Conservation (phyloP, 2,113 vertebrate species). For the Lophura nycthemera region DNA sequence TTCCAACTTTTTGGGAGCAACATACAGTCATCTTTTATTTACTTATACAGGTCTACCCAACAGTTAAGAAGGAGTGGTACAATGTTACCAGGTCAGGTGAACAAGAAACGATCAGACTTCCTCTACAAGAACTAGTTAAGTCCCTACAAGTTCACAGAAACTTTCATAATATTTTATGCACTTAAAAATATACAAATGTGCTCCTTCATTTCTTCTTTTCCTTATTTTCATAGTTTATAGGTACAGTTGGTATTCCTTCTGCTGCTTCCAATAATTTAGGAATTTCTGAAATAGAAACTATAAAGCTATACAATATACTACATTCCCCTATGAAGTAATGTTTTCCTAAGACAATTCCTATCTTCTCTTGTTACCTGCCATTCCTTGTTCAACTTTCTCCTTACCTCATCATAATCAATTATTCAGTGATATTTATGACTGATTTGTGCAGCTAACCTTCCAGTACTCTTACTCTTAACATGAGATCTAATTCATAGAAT, state of each 20-base stretch:
- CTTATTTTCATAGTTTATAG: neutral
- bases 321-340: neutral
- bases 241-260: neutral
- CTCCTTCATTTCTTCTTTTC: neutral
- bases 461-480: neutral
- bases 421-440: neutral
- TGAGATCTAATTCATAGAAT: neutral
- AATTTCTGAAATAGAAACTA: neutral
- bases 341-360: neutral
- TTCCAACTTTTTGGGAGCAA: neutral
- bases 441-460: neutral
- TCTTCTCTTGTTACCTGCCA: neutral
- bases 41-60: neutral
- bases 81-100: neutral
- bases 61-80: neutral
- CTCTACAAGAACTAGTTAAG: neutral
- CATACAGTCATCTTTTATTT: neutral
- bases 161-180: neutral
- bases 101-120: neutral
- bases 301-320: neutral
- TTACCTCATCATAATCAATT: neutral
- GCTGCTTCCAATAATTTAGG: neutral
- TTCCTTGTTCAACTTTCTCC: neutral
- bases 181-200: neutral
- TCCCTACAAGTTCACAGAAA: neutral